Conservation (phyloP, 2,113 vertebrate species). For the Zapornia atra region DNA sequence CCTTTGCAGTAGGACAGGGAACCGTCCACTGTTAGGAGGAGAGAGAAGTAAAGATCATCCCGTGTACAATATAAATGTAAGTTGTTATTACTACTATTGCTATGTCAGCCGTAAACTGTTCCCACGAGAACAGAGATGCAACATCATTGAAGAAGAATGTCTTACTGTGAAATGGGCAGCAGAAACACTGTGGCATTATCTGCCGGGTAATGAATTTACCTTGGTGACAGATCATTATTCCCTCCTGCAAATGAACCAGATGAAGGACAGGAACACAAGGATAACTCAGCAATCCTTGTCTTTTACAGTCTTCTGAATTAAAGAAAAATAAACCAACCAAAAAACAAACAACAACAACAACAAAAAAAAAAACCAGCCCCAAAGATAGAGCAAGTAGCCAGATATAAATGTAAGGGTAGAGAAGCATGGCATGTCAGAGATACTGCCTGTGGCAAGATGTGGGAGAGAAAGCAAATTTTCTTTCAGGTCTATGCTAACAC, state of each 20-base stretch:
- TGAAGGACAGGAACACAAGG: conserved; percentile 63
- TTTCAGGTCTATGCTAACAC: neutral
- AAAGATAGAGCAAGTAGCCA: neutral
- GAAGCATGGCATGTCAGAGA: neutral
- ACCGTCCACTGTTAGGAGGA: conserved; percentile 42
- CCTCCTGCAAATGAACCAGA: conserved; percentile 55
- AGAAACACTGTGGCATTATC: conserved; percentile 62
- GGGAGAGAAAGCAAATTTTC: neutral
- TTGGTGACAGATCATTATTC: conserved; percentile 71
- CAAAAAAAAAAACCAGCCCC: too few species aligned
- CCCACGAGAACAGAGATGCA: conserved; percentile 63
- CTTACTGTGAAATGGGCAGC: conserved; percentile 64
- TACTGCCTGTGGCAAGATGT: neutral
- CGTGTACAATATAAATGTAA: conserved; percentile 63
- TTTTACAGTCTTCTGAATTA: conserved; percentile 39
- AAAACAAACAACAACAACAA: neutral
- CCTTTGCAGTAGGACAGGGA: conserved; percentile 36
- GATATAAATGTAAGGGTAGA: conserved; percentile 2
- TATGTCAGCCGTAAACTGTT: conserved; percentile 66
- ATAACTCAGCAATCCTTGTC: conserved; percentile 42
- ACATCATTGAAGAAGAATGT: conserved; percentile 40
- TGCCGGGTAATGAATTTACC: conserved; percentile 72
- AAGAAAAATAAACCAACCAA: neutral
- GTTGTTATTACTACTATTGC: conserved; percentile 71
- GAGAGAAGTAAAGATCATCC: conserved; percentile 60